A percentile compares a stretch with the other conserved stretches of the same genome.
Conservation (phyloP, 2,888 invertebrate genomes). For the Drosophila cognata region DNA sequence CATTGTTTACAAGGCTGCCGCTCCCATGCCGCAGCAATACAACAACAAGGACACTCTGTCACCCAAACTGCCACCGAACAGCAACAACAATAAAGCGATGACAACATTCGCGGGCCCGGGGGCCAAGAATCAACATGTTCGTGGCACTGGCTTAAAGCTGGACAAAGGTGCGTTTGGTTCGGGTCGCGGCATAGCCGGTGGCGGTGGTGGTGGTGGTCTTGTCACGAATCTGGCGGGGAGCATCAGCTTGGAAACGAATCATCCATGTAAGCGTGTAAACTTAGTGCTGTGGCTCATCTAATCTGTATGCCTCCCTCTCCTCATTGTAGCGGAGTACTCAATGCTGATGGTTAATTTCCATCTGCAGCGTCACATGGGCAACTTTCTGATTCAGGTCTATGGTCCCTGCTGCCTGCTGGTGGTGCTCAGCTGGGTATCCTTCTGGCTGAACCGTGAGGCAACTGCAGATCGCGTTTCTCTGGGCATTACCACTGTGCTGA, state of each 20-base stretch:
- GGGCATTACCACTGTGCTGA: conserved; percentile 93
- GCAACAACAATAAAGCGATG: conserved; percentile 62
- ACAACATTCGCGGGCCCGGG: conserved; percentile 79
- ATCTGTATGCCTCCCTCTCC: not conserved
- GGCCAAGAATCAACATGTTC: conserved; percentile 81
- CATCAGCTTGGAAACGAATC: conserved; percentile 73
- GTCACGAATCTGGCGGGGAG: conserved; percentile 59
- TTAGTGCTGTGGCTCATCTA: not conserved
- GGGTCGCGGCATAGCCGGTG: conserved; percentile 55
- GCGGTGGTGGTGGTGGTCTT: conserved; percentile 46
- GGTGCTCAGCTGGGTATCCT: conserved; percentile 94
- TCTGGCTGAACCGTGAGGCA: conserved; percentile 94
- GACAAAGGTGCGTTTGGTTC: conserved; percentile 77
- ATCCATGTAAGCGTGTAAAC: conserved; percentile 71
- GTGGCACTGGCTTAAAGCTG: conserved; percentile 79
- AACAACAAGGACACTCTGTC: conserved; percentile 63
- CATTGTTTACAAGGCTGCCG: conserved; percentile 84
- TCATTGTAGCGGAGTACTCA: conserved; percentile 87
- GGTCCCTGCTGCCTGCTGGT: conserved; percentile 93
- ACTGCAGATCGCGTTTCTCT: conserved; percentile 92
- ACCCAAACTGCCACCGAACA: conserved; percentile 36
- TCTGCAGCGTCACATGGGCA: conserved; percentile 93
- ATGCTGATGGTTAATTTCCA: conserved; percentile 91
- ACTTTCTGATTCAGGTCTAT: conserved; percentile 94
- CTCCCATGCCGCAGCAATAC: conserved; percentile 62